phyloP scores from a whole-genome alignment of 2,797 vertebrate genomes.

The Tolypeutes matacus region DNA sequence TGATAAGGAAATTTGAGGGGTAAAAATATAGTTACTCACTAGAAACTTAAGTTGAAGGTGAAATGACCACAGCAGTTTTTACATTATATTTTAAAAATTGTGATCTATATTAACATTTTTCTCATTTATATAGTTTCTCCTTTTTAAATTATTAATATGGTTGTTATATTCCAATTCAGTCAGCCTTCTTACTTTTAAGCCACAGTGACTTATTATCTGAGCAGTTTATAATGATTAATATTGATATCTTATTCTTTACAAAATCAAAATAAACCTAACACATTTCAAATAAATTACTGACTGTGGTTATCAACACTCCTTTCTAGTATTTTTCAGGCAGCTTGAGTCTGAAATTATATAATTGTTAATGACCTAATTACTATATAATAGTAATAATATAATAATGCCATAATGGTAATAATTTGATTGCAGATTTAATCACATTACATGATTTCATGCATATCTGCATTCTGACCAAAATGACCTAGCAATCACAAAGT shows the following conservation, averaged over 20 bases:
- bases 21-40: not conserved
- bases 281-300: not conserved
- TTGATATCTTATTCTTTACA: not conserved
- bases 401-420: not conserved
- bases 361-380: conserved; percentile 27
- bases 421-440: not conserved
- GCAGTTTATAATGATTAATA: not conserved
- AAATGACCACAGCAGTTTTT: not conserved
- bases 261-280: not conserved
- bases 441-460: conserved; percentile 33
- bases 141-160: not conserved
- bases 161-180: not conserved
- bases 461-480: conserved; percentile 41
- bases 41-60: not conserved
- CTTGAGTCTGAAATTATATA: not conserved
- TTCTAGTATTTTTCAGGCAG: not conserved
- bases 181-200: not conserved
- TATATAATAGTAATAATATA: conserved; percentile 12
- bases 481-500: not conserved
- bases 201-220: not conserved
- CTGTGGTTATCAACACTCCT: not conserved
- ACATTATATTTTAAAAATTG: not conserved
- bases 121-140: not conserved
- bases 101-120: not conserved
- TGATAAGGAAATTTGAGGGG: not conserved